phyloP scores from a whole-genome alignment of 2,888 invertebrate genomes.

The Cataglyphis livida region DNA sequence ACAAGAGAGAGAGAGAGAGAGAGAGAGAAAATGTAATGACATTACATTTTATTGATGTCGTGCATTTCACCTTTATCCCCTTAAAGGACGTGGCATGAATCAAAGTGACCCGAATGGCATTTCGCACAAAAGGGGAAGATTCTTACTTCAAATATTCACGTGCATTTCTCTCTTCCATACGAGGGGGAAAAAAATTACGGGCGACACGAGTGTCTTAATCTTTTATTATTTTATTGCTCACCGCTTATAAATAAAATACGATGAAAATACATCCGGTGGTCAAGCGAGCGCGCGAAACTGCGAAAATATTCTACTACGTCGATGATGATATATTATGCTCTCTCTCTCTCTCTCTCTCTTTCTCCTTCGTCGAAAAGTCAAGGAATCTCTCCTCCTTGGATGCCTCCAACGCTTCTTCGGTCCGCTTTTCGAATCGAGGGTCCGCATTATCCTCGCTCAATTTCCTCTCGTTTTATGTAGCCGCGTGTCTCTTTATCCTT shows the following conservation, averaged over 20 bases:
- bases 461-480: conserved; percentile 56
- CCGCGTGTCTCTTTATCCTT: conserved; percentile 53
- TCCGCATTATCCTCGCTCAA: conserved; percentile 54
- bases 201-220: not conserved
- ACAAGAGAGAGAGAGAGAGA: not conserved
- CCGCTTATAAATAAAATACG: not conserved
- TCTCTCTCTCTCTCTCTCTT: not conserved
- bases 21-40: not conserved
- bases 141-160: conserved; percentile 12
- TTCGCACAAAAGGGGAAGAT: not conserved
- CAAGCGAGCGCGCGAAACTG: conserved; percentile 6
- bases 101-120: conserved; percentile 7
- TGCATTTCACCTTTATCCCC: conserved; percentile 37
- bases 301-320: conserved; percentile 31
- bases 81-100: not conserved
- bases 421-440: conserved; percentile 49
- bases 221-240: conserved; percentile 9
- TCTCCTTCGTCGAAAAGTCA: conserved; percentile 15
- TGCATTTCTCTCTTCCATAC: not conserved
- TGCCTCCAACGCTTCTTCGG: conserved; percentile 27
- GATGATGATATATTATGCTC: conserved; percentile 49
- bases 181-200: not conserved
- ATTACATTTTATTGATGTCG: not conserved
- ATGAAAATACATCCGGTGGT: not conserved
- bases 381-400: conserved; percentile 13